phyloP scores from a whole-genome alignment of 2,888 invertebrate genomes.

The Apoderus coryli region DNA sequence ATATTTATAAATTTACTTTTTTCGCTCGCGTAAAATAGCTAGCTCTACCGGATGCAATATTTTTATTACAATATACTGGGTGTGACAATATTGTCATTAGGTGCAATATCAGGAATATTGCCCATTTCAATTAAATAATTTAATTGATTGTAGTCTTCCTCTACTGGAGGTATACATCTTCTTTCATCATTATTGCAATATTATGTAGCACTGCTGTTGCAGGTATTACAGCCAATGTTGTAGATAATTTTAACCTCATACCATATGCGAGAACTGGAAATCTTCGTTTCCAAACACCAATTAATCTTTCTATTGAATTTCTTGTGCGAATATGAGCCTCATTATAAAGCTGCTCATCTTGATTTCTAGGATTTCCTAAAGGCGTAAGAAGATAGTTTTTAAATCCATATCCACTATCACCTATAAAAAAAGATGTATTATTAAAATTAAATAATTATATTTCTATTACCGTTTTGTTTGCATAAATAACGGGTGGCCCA shows the following conservation, averaged over 20 bases:
- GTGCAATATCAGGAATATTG: too few species aligned
- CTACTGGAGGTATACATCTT: constrained; percentile 3
- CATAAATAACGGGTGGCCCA: too few species aligned
- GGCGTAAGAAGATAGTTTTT: constrained; percentile 16
- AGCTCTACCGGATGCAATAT: too few species aligned
- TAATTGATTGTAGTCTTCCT: constrained; percentile 5
- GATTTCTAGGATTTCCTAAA: constrained; percentile 13
- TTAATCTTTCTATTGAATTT: constrained; percentile 19
- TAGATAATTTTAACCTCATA: constrained; percentile 6
- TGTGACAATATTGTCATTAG: too few species aligned
- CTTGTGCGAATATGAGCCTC: constrained; percentile 20
- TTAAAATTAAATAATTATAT: too few species aligned
- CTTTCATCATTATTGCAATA: too few species aligned
- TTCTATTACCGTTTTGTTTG: too few species aligned
- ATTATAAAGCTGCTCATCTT: constrained; percentile 16
- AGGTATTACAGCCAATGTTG: background rate
- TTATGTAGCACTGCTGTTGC: background rate
- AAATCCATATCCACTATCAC: constrained; percentile 16
- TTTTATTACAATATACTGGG: too few species aligned
- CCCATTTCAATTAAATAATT: too few species aligned
- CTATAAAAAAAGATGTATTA: constrained; percentile 12
- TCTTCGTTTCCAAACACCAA: constrained; percentile 20
- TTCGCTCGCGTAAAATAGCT: too few species aligned
- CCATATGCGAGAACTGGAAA: constrained; percentile 17
- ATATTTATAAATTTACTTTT: too few species aligned